A percentile compares a stretch with the other conserved stretches of the same genome.
Evolutionary conservation across 2,113 vertebrate species (phyloP).

Genomic region (Monopterus albus): DNA sequence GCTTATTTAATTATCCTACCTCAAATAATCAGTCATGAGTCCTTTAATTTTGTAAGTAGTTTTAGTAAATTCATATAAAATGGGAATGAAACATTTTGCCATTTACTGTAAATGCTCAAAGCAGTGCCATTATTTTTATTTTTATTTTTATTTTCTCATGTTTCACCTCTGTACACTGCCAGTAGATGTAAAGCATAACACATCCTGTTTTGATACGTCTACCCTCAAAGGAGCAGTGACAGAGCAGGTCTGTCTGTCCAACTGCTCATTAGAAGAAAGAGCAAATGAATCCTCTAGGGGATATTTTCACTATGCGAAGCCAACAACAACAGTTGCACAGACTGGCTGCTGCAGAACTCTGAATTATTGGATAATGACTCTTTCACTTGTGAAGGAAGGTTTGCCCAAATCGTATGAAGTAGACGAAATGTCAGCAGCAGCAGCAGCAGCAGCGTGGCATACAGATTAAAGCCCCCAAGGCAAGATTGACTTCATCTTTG

Average conservation of each 20-base stretch:
- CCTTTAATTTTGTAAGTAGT: neutral
- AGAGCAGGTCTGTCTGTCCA: conserved; percentile 57
- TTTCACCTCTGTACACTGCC: neutral
- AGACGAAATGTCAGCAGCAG: conserved; percentile 50
- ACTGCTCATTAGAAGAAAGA: conserved; percentile 70
- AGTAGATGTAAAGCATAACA: conserved; percentile 36
- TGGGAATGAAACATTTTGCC: no score
- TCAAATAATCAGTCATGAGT: neutral
- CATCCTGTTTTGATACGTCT: conserved; percentile 59
- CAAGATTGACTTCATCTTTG: conserved; percentile 48
- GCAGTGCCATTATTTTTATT: no score
- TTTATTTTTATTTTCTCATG: neutral
- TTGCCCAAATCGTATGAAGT: conserved; percentile 17
- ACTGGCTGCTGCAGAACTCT: conserved; percentile 48
- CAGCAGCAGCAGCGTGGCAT: conserved; percentile 17
- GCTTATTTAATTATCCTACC: neutral
- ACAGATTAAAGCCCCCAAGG: conserved; percentile 45
- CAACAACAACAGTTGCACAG: conserved; percentile 66
- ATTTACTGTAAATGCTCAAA: no score
- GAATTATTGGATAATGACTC: conserved; percentile 62
- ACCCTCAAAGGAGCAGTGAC: conserved; percentile 59
- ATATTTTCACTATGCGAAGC: conserved; percentile 35
- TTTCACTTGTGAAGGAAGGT: conserved; percentile 31
- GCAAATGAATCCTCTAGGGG: conserved; percentile 74
- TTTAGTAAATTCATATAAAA: no score